A percentile compares a stretch with the other conserved stretches of the same genome.
These are phyloP conservation scores for Chelidonichthys spinosus DNA, from an alignment of 2,797 vertebrate genomes.

Conservation along the genomic window DNA sequence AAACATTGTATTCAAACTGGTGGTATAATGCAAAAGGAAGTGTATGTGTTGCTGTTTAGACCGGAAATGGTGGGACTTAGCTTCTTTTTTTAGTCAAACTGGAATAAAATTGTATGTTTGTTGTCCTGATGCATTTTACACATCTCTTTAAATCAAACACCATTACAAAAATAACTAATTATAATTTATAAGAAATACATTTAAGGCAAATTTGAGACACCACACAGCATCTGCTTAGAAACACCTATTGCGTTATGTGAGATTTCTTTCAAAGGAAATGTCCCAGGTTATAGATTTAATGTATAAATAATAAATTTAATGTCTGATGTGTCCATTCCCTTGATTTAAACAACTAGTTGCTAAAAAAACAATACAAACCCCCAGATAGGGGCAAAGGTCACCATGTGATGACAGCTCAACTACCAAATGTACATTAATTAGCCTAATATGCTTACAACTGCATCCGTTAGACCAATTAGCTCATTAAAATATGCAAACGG, in stretches of 20 bases:
- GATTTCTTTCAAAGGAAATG: not conserved
- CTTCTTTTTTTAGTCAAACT: too few relatives aligned
- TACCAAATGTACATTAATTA: slow-evolving; percentile 43
- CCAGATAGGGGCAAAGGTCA: slow-evolving; percentile 24
- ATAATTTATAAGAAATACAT: too few relatives aligned
- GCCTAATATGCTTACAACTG: slow-evolving; percentile 55
- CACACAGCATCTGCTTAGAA: not conserved
- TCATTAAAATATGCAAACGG: slow-evolving; percentile 57
- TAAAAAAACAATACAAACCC: not conserved
- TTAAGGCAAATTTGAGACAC: not conserved
- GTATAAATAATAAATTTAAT: too few relatives aligned
- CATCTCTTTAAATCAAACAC: too few relatives aligned
- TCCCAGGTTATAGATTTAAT: not conserved
- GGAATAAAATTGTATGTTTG: too few relatives aligned
- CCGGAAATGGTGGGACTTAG: too few relatives aligned
- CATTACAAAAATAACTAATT: too few relatives aligned
- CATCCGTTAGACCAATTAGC: slow-evolving; percentile 59
- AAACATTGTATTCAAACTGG: too few relatives aligned
- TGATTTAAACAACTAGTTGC: not conserved
- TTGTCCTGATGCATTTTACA: too few relatives aligned
- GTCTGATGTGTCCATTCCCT: not conserved
- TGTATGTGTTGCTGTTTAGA: too few relatives aligned
- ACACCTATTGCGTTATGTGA: not conserved
- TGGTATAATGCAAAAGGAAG: too few relatives aligned
- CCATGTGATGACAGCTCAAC: slow-evolving; percentile 11